These are phyloP conservation scores for Carassius gibelio DNA, from an alignment of 2,113 vertebrate species.

Conservation along the genomic window DNA sequence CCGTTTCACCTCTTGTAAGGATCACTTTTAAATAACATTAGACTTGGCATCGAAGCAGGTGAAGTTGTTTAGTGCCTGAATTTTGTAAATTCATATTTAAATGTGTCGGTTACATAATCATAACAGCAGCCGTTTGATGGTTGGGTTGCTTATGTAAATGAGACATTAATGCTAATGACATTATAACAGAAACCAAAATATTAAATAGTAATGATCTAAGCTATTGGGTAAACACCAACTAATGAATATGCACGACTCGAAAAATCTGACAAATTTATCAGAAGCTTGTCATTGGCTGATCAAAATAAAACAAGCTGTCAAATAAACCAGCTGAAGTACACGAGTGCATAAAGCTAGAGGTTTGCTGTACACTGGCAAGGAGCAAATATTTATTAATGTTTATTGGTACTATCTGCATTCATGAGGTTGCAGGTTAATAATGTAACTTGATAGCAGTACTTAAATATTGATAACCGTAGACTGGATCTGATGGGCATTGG, in stretches of 20 bases:
- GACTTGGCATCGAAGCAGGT: not conserved
- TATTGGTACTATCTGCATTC: not conserved
- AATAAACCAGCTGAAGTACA: not conserved
- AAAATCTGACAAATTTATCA: constrained; percentile 5
- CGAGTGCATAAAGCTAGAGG: not conserved
- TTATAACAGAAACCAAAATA: not conserved
- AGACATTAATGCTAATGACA: not conserved
- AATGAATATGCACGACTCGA: not conserved
- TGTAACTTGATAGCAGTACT: constrained; percentile 25
- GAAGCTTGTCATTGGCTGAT: constrained; percentile 8
- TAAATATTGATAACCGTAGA: constrained; percentile 16
- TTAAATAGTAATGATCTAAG: not conserved
- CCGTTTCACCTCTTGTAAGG: constrained; percentile 2
- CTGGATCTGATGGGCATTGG: not conserved
- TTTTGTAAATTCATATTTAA: not conserved
- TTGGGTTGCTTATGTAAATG: constrained; percentile 4
- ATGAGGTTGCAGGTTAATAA: not conserved
- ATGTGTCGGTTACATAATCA: not conserved
- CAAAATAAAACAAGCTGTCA: not conserved
- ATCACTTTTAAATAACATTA: constrained; percentile 21
- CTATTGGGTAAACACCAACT: not conserved
- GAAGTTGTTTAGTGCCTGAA: not conserved
- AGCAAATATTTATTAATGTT: not conserved
- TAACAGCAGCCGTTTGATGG: not conserved
- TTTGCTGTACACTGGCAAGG: not conserved